phyloP scores from a whole-genome alignment of 2,888 invertebrate genomes.

The Drosophila neoperkinsi region DNA sequence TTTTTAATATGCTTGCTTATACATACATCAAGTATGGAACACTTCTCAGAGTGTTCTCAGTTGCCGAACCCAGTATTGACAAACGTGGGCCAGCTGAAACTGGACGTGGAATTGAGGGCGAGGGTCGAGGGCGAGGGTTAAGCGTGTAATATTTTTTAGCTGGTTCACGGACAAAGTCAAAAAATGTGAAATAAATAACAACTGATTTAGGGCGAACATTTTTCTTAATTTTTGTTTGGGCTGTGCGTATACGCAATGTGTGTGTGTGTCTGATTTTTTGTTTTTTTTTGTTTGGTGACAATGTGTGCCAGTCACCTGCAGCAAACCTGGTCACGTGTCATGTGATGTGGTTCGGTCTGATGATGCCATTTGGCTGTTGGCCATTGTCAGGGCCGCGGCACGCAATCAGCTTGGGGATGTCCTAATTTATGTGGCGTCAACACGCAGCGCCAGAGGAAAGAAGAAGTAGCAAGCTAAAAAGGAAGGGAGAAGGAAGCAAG shows the following conservation, averaged over 20 bases:
- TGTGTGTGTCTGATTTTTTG: not conserved
- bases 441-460: constrained; percentile 52
- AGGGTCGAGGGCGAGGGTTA: not conserved
- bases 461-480: not conserved
- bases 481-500: not conserved
- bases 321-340: constrained; percentile 64
- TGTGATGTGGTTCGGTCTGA: constrained; percentile 11
- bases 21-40: not conserved
- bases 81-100: not conserved
- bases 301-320: constrained; percentile 63
- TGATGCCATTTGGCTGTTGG: constrained; percentile 50
- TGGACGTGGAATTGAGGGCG: not conserved
- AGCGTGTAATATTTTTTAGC: not conserved
- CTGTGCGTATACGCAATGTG: constrained; percentile 51
- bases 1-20: not conserved
- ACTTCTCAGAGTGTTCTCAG: constrained; percentile 5
- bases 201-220: constrained; percentile 25
- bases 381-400: constrained; percentile 52
- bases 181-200: constrained; percentile 3
- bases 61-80: not conserved
- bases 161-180: constrained; percentile 14
- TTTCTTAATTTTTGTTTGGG: not conserved
- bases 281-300: constrained; percentile 53
- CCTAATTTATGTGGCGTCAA: constrained; percentile 69
- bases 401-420: constrained; percentile 52